These are phyloP conservation scores for Xylota sylvarum DNA, from an alignment of 2,888 invertebrate genomes.

Conservation along the genomic window DNA sequence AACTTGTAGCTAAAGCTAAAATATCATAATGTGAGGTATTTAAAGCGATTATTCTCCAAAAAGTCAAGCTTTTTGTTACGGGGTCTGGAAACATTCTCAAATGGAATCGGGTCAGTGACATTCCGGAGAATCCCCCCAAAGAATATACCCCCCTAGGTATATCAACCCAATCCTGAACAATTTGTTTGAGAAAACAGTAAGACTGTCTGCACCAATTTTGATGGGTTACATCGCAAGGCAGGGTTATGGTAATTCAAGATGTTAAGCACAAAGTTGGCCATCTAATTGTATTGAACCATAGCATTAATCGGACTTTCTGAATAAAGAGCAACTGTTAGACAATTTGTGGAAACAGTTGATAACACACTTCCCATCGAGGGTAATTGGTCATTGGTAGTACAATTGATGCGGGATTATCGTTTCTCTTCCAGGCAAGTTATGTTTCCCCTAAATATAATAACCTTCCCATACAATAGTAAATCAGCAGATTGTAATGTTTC, in stretches of 20 bases:
- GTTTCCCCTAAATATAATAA: neutral
- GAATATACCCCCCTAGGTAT: no score
- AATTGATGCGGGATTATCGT: no score
- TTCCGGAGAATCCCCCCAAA: no score
- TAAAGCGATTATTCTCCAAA: no score
- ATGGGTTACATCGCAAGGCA: neutral
- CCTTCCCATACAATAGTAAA: neutral
- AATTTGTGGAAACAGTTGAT: neutral
- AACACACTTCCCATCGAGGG: no score
- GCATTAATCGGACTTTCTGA: neutral
- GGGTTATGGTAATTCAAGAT: neutral
- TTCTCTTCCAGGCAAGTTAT: neutral
- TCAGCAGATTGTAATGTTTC: neutral
- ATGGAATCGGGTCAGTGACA: no score
- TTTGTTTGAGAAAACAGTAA: neutral
- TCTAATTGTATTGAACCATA: neutral
- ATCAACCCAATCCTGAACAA: no score
- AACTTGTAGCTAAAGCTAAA: no score
- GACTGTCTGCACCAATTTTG: neutral
- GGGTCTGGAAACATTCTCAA: no score
- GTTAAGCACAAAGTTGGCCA: neutral
- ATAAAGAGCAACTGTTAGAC: neutral
- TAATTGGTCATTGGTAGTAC: no score
- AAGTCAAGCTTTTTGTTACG: no score
- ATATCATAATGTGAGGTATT: no score